Evolutionary conservation across 1,140 invertebrate species (phyloP), one percentile per base, ranked within the genome.

Genomic region (Caenorhabditis remanei): DNA sequence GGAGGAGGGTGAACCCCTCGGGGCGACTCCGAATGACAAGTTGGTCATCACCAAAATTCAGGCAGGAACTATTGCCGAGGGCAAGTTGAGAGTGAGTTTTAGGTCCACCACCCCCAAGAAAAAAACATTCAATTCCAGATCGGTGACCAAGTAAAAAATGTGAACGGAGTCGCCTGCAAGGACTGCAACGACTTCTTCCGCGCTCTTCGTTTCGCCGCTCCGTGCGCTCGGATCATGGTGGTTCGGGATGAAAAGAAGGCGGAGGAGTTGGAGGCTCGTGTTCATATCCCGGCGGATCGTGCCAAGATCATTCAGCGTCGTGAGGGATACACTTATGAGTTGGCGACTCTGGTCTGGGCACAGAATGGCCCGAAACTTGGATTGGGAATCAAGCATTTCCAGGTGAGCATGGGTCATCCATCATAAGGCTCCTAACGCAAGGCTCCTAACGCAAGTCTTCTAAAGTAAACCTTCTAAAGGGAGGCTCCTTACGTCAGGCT

Each of bases 11-110:
- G 89, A 90, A 56, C 89, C 89, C 4, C 84, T 90, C 8, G 90
- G 90, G n/a, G 90, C 90, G 6, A 91, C 88, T 19, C 90, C 90
- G 13, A 90, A 90, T 79, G 90, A 90, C 43, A 90, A 91, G 50
- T 55, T 90, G 55, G 55, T 89, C 79, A 86, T 90, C 86, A 86
- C 86, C 46, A 89, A 87, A 24, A 90, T 90, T 56, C 90, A 90
- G 50, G 8, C 85, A 8, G 87, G 86, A 19, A 90, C 90, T 43
- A 65, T 90, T n/a, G 82, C 91, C 21, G 90, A 90, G 24, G 90
- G 90, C 50, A 90, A 90, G 55, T 75, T 90, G 50, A 86, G 90
- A 91, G 91, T 91, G 65, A 46, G 90, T 58, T 24, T 41, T 0
- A 85, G 21, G 4, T 87, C 16, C n/a, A 53, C 46, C 46, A n/a